Conservation (phyloP, 2,888 invertebrate genomes). For the Cloeon dipterum region DNA sequence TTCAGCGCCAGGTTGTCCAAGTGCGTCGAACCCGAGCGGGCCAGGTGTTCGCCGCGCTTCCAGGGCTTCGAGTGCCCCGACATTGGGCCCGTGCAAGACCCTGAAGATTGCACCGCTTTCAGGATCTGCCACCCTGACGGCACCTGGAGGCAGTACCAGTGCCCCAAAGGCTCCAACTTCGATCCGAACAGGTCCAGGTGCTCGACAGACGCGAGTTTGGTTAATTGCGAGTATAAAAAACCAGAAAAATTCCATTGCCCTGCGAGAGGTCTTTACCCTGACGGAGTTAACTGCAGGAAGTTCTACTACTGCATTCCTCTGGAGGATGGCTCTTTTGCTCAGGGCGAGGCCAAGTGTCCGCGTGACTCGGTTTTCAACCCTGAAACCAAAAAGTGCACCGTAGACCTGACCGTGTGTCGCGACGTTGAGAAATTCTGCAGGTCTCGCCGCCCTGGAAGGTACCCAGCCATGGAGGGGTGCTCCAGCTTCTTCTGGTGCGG, state of each 20-base stretch:
- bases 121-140: neutral
- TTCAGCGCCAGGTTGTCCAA: neutral
- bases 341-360: neutral
- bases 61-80: neutral
- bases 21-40: neutral
- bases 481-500: neutral
- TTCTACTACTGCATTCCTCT: neutral
- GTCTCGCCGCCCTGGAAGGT: neutral
- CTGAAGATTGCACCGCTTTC: neutral
- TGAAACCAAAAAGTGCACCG: neutral
- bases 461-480: neutral
- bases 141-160: neutral
- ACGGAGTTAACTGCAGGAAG: neutral
- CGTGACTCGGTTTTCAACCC: neutral
- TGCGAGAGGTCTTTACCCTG: neutral
- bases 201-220: neutral
- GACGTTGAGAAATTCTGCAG: neutral
- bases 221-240: too few relatives aligned
- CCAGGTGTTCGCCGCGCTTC: neutral
- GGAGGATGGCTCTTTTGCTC: neutral
- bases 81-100: neutral
- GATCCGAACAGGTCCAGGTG: neutral
- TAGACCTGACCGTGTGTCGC: neutral
- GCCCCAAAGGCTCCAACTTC: neutral
- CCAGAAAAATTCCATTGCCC: neutral